Conservation (phyloP, 2,888 invertebrate genomes). For the Dendrolimus houi region DNA sequence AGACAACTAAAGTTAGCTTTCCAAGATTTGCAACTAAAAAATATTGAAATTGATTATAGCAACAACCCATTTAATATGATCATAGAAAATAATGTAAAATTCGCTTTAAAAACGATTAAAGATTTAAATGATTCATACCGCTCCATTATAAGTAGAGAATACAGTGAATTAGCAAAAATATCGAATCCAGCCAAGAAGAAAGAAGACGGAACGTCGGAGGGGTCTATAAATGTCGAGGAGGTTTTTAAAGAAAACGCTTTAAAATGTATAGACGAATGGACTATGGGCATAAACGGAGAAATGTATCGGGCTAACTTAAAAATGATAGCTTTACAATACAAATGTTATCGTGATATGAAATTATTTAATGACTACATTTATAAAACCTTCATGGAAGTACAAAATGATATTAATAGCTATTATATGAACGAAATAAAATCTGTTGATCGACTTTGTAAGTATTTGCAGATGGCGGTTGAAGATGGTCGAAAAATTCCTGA, state of each 20-base stretch:
- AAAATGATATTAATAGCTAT: conserved; percentile 59
- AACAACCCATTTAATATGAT: conserved; percentile 62
- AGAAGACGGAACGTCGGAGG: conserved; percentile 39
- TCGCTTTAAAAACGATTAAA: conserved; percentile 48
- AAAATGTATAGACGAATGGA: conserved; percentile 76
- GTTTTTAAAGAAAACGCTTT: conserved; percentile 52
- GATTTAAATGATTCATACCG: conserved; percentile 47
- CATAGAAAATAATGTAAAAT: conserved; percentile 59
- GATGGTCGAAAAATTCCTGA: conserved; percentile 58
- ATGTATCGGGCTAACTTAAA: conserved; percentile 63
- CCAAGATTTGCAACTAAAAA: conserved; percentile 51
- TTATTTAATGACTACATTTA: conserved; percentile 55
- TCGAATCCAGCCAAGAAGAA: conserved; percentile 43
- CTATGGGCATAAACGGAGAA: conserved; percentile 74
- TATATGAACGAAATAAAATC: conserved; percentile 58
- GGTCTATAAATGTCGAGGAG: conserved; percentile 40
- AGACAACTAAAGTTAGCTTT: conserved; percentile 45
- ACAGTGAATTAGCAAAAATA: conserved; percentile 49
- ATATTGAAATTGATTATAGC: conserved; percentile 47
- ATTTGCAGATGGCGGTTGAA: conserved; percentile 71
- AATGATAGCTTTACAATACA: conserved; percentile 45
- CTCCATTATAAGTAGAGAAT: conserved; percentile 47
- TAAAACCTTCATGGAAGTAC: conserved; percentile 59
- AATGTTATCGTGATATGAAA: conserved; percentile 57
- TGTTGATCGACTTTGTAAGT: conserved; percentile 69